Evolutionary conservation across 2,797 vertebrate genomes (phyloP), one percentile per base, ranked within the genome.

Genomic region (Sternotherus odoratus): DNA sequence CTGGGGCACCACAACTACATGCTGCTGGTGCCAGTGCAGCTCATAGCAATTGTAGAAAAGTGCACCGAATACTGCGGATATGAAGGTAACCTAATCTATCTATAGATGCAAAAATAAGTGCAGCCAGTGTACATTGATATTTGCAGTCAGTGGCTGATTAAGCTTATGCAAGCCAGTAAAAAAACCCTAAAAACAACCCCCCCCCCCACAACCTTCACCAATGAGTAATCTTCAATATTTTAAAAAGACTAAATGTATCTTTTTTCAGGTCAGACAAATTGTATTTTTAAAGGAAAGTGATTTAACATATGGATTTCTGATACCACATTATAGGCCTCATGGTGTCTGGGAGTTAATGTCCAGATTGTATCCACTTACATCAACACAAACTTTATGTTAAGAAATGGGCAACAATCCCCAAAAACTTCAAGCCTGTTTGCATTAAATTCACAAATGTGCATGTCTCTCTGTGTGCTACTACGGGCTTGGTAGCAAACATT

Each of bases 261-360:
- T 90, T 82, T 95, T 97, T 75, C 69, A 94, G 93, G 69, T 95
- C 91, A 94, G 87, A 92, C 66, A 86, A 56, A 87, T 43, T 4
- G 1, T 12, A 79, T 90, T 63, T 80, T 92, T 9, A 26, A 54
- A 54, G 86, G 93, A 92, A 60, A 92, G 91, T 90, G 24, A 95
- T 83, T 87, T 0, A 4, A 19, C 57, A 90, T 79, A 57, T 8
- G 39, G 48, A 84, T 94, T 96, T 96, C 90, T 48, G 82, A 82
- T 90, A 21, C 84, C 94, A 91, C 87, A 17, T 78, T 81, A 79
- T 72, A 94, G 28, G 79, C 94, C 80, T 95, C 82, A 24, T 36
- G 1, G 28, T 81, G 80, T 89, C 94, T 96, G 72, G 60, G 56
- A 93, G 54, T 88, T 92, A 77, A 26, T n/a, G 39, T 92, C 80